Percentiles rank a stretch among this genome's conserved stretches.
phyloP scores from a whole-genome alignment of 2,888 invertebrate species.

The Exephanes ischioxanthus region DNA sequence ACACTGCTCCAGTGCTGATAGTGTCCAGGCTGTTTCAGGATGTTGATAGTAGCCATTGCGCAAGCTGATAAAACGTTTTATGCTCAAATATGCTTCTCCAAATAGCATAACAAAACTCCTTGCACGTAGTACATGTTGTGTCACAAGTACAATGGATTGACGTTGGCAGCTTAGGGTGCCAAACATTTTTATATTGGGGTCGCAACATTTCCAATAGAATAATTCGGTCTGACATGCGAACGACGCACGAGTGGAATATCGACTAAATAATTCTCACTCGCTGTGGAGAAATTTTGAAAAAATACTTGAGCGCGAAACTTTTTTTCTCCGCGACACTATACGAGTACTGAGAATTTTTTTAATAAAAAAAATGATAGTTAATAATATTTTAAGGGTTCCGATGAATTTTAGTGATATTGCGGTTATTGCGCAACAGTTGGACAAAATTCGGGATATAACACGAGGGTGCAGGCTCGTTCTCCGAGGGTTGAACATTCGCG shows the following conservation, averaged over 20 bases:
- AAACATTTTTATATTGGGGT: neutral
- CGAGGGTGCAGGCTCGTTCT: neutral
- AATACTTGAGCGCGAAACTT: neutral
- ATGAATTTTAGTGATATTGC: neutral
- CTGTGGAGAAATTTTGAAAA: neutral
- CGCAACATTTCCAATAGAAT: neutral
- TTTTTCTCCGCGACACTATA: neutral
- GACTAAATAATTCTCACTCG: neutral
- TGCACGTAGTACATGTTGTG: neutral
- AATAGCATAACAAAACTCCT: neutral
- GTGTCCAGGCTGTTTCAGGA: neutral
- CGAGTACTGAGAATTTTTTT: neutral
- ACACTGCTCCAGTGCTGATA: neutral
- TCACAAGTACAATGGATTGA: neutral
- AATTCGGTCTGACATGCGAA: neutral
- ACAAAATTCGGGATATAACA: slow-evolving; percentile 28
- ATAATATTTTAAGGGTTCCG: neutral
- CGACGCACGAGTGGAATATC: slow-evolving; percentile 4
- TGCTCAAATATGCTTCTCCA: neutral
- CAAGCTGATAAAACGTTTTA: slow-evolving; percentile 13
- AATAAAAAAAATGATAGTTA: neutral
- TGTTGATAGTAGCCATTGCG: slow-evolving; percentile 13
- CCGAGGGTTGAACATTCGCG: slow-evolving; percentile 16
- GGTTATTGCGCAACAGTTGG: slow-evolving; percentile 74
- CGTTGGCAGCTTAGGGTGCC: neutral